These are phyloP conservation scores for Zosterops hypoxanthus DNA, from an alignment of 2,113 vertebrate species.

Conservation along the genomic window DNA sequence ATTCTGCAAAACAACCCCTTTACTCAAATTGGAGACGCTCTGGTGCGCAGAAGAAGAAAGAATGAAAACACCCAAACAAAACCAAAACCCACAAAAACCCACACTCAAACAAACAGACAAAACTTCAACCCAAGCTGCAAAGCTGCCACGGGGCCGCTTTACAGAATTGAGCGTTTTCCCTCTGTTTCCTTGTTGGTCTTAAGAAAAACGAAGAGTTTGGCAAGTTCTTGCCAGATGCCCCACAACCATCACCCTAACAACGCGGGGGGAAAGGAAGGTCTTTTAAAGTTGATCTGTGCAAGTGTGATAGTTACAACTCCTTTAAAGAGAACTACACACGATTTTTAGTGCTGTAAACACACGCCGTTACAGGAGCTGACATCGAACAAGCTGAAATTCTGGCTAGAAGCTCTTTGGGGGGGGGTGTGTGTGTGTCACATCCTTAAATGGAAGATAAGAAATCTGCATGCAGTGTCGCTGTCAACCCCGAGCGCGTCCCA, in stretches of 20 bases:
- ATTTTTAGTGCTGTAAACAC: not conserved
- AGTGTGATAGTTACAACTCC: not conserved
- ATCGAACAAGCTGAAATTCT: not conserved
- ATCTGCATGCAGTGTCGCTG: fast-evolving
- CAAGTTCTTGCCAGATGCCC: not conserved
- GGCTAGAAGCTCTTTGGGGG: not conserved
- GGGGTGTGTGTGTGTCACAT: no score
- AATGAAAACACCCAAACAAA: not conserved
- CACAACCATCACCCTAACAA: not conserved
- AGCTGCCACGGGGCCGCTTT: not conserved
- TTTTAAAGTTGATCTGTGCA: not conserved
- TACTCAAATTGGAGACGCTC: fast-evolving
- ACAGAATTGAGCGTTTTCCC: not conserved
- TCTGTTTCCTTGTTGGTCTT: not conserved
- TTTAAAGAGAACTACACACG: not conserved
- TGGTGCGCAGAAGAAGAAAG: fast-evolving
- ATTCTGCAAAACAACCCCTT: not conserved
- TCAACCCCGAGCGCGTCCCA: not conserved
- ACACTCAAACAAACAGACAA: not conserved
- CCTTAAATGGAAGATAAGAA: not conserved
- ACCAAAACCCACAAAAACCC: fast-evolving
- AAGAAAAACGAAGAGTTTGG: not conserved
- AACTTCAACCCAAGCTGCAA: not conserved
- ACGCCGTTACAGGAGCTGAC: not conserved
- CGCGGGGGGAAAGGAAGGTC: fast-evolving